Base-by-base conservation (phyloP, 2,888 invertebrate species). In the Chelonus formosanus region DNA sequence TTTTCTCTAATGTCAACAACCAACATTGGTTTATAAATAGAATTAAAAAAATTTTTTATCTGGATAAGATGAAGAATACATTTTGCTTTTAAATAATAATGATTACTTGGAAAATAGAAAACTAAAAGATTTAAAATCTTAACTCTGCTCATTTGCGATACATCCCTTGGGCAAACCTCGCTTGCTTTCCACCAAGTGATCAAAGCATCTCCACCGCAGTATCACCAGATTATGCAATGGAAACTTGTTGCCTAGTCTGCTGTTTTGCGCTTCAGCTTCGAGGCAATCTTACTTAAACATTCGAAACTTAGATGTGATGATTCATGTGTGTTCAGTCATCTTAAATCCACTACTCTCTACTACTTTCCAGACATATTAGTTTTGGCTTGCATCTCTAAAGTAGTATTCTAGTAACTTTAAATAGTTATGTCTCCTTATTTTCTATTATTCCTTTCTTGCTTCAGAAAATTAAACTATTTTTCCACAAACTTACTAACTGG, bases 161-260 rank as follows among this genome's bases (percentile, higher is more conserved):
- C 20, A 56, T 56, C 44, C 56, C 44, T 44, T 44, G 43, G 44
- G 56, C 44, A 45, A 56, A 36, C 36, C 32, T 44, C 44, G 44
- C 3, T 10, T 31, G 43, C 32, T 31, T 56, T 56, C 44, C 58
- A 6, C 10, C 48, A 48, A 64, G 32, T 58, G 57, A 58, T 64
- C 63, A 64, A 64, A 64, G 58, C 57, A 10, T 57, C 47, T 43
- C 43, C 34, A 32, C 52, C 52, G 34, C 52, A 53, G 57, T 58
- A 4, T 44, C 52, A 31, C 53, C 6, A 53, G 58, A 64, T 64
- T 64, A 64, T 53, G 57, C 50, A 50, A 44, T 4, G 65, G 55
- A 71, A 71, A 69, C 67, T 69, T 69, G 67, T 69, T 69, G 70
- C 70, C 69, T 48, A 44, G 57, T 47, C 45, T 59, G 57, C 60